Percentiles rank a stretch among this genome's conserved stretches.
Evolutionary conservation across 2,888 invertebrate genomes (phyloP).

Genomic region (Watsonalla cultraria): DNA sequence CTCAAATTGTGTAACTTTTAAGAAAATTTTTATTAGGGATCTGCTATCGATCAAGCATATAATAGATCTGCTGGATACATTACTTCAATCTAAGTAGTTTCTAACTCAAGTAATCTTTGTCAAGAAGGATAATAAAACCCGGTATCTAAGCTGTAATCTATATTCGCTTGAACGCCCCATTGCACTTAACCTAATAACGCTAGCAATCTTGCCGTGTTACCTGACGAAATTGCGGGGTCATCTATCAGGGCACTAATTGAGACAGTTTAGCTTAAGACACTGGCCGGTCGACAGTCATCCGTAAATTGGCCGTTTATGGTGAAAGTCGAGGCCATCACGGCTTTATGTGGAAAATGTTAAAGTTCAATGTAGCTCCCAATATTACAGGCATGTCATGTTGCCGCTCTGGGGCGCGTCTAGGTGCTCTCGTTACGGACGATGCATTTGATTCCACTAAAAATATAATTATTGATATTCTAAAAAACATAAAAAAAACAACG

Average conservation of each 20-base stretch:
- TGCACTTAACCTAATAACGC: slow-evolving; percentile 63
- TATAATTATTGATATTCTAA: no score
- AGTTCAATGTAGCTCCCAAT: slow-evolving; percentile 68
- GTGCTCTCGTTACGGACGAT: slow-evolving; percentile 32
- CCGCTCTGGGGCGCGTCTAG: slow-evolving; percentile 30
- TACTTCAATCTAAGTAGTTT: neutral
- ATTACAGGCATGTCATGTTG: slow-evolving; percentile 62
- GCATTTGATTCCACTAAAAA: slow-evolving; percentile 10
- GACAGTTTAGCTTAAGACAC: slow-evolving; percentile 72
- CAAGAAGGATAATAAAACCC: neutral
- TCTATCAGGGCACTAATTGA: slow-evolving; percentile 73
- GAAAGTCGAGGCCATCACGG: slow-evolving; percentile 65
- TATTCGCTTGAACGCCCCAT: slow-evolving; percentile 37
- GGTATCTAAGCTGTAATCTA: slow-evolving; percentile 34
- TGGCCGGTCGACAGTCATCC: slow-evolving; percentile 66
- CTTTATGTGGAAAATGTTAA: slow-evolving; percentile 69
- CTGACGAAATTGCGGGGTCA: slow-evolving; percentile 73
- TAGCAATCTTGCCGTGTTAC: slow-evolving; percentile 49
- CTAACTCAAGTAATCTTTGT: neutral
- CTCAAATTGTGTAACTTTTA: neutral
- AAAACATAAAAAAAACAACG: no score
- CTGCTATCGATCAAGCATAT: no score
- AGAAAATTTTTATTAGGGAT: no score
- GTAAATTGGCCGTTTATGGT: slow-evolving; percentile 74
- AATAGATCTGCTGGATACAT: no score